Evolutionary conservation across 2,888 invertebrate genomes (phyloP), one percentile per base, ranked within the genome.

Genomic region (Acleris sparsana): DNA sequence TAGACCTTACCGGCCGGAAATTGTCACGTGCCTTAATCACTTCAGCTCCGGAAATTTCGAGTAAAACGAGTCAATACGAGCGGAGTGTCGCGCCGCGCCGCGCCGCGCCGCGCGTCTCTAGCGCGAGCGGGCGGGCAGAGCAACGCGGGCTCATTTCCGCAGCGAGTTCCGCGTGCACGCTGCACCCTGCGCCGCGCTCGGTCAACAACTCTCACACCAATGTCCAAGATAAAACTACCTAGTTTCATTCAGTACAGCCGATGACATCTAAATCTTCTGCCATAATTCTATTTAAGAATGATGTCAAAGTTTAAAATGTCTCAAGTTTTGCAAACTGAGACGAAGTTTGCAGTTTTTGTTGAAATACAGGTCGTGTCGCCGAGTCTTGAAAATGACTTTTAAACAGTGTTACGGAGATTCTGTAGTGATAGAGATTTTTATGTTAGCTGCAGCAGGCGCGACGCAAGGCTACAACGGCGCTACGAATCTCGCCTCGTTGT

Each of bases 91-190:
- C 46, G 46, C 46, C 46, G 39, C 44, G 44, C 44, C n/a, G 44
- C 44, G 44, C 44, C 44, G n/a, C 44, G 44, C n/a, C 44, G 33
- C 44, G 3, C 44, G 44, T 44, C 44, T 13, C 16, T 5, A 1
- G 17, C 33, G 18, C 53, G 18, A 7, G 22, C 25, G 13, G 11
- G 18, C 49, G 55, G 33, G 13, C 18, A 1, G 39, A 18, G 20
- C 39, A 43, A n/a, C 20, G 43, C 55, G 5, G 43, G 22, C 16
- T 55, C 20, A 55, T 55, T 55, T 55, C 55, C 55, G 55, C 9
- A 55, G 13, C 9, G 39, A 39, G 39, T 7, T 55, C 11, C 55
- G 16, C 9, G 3, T 5, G 55, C 39, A 20, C 25, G 25, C 18
- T 18, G 53, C 39, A 20, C 55, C 39, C 39, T 20, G 11, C 33